Evolutionary conservation across 2,797 vertebrate species (phyloP).

Genomic region (Xenentodon cancila): DNA sequence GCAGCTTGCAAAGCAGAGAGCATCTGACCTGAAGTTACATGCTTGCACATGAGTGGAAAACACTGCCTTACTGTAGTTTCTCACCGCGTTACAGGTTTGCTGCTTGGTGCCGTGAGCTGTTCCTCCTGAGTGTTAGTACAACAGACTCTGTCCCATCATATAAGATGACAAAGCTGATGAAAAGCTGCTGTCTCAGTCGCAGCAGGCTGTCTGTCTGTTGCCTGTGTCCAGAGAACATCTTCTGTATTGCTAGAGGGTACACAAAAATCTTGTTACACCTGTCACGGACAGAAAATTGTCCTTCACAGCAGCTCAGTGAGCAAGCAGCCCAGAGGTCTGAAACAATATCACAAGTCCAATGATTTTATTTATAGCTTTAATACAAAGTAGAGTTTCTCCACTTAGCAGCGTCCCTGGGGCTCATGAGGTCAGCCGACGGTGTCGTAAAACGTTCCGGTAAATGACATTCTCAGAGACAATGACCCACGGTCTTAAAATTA

Average conservation of each 20-base stretch:
- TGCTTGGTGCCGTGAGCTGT: conserved; percentile 36
- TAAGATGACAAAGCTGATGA: conserved; percentile 65
- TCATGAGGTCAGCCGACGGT: conserved; percentile 48
- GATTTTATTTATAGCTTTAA: conserved; percentile 78
- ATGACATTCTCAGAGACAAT: conserved; percentile 70
- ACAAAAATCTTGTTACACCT: conserved; percentile 65
- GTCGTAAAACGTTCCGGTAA: conserved; percentile 67
- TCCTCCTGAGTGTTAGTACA: conserved; percentile 35
- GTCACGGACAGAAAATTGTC: conserved; percentile 61
- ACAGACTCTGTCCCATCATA: conserved; percentile 33
- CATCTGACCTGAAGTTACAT: background rate
- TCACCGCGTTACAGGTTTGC: conserved; percentile 24
- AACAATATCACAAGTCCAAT: conserved; percentile 72
- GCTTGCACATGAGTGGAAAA: conserved; percentile 19
- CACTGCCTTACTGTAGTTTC: conserved; percentile 27
- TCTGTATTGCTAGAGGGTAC: conserved; percentile 39
- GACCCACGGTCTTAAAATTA: conserved; percentile 56
- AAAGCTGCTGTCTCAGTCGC: conserved; percentile 55
- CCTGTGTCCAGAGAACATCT: conserved; percentile 41
- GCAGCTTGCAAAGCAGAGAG: no score
- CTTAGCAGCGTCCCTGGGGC: conserved; percentile 54
- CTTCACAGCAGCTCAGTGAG: conserved; percentile 61
- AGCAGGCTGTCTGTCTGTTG: conserved; percentile 45
- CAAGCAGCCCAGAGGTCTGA: conserved; percentile 67
- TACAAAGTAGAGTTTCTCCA: conserved; percentile 63